phyloP scores from a whole-genome alignment of 2,888 invertebrate genomes.

The Lampropteryx suffumata region DNA sequence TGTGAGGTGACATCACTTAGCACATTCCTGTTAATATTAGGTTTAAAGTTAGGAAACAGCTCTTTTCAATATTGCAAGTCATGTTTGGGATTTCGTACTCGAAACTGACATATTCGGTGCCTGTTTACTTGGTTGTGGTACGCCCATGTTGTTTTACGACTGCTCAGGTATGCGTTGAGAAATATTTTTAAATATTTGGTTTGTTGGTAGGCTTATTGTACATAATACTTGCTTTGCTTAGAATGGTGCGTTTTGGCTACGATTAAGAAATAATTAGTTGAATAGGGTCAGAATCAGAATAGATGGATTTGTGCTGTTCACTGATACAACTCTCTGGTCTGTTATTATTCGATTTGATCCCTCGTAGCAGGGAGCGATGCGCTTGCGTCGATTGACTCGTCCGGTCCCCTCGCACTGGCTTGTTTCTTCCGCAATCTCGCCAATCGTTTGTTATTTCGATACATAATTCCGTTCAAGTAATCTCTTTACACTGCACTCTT shows the following conservation, averaged over 20 bases:
- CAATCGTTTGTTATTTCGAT: constrained; percentile 29
- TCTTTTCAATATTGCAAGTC: constrained; percentile 42
- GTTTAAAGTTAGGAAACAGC: constrained; percentile 34
- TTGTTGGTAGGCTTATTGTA: background rate
- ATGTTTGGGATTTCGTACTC: constrained; percentile 34
- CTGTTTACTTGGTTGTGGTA: constrained; percentile 20
- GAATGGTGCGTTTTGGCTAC: background rate
- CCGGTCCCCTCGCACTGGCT: constrained; percentile 64
- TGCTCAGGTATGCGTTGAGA: background rate
- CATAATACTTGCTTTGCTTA: background rate
- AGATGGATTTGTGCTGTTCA: constrained; percentile 4
- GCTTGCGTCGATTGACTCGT: constrained; percentile 72
- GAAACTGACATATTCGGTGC: constrained; percentile 22
- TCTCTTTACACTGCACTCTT: background rate
- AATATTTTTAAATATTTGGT: background rate
- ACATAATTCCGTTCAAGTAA: constrained; percentile 7
- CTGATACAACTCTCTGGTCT: constrained; percentile 29
- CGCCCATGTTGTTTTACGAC: constrained; percentile 1
- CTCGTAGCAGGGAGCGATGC: constrained; percentile 60
- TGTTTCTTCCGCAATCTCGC: constrained; percentile 67
- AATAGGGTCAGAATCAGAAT: background rate
- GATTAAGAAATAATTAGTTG: background rate
- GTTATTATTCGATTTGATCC: constrained; percentile 38
- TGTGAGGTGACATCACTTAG: constrained; percentile 53
- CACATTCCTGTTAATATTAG: constrained; percentile 51